phyloP scores from a whole-genome alignment of 2,113 vertebrate species.

The Rhabdornis inornatus region DNA sequence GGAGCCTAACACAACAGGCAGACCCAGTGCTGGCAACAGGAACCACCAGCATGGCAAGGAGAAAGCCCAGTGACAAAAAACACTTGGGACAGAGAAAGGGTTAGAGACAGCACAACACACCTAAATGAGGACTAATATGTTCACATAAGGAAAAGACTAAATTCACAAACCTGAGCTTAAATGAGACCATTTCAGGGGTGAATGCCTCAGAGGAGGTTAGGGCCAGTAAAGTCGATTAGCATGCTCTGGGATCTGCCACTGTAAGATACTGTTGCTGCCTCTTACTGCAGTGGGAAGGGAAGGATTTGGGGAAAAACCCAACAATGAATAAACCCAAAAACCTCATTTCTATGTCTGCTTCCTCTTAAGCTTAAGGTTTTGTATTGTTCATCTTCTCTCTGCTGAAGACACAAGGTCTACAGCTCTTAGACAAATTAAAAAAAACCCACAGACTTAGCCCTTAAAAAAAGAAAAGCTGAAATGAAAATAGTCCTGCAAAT shows the following conservation, averaged over 20 bases:
- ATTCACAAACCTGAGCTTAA: background rate
- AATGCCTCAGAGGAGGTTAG: background rate
- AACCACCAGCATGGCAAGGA: background rate
- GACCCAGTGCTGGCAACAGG: background rate
- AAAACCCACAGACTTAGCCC: slow-evolving; percentile 9
- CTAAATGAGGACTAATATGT: accelerated
- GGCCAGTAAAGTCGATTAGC: background rate
- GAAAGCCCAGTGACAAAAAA: background rate
- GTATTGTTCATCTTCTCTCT: background rate
- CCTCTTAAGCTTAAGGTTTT: background rate
- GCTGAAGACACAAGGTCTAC: background rate
- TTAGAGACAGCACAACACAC: accelerated
- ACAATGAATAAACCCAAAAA: accelerated
- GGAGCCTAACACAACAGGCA: background rate
- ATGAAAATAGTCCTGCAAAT: slow-evolving; percentile 37
- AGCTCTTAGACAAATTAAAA: slow-evolving; percentile 26
- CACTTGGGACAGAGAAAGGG: background rate
- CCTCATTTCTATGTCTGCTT: background rate
- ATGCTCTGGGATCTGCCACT: background rate
- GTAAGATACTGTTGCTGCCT: background rate
- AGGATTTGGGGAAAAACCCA: accelerated
- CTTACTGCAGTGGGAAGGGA: background rate
- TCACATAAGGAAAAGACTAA: background rate
- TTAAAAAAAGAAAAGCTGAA: slow-evolving; percentile 40
- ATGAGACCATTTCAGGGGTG: background rate